Conservation (phyloP, 2,797 vertebrate species). For the Galaxias olidus region DNA sequence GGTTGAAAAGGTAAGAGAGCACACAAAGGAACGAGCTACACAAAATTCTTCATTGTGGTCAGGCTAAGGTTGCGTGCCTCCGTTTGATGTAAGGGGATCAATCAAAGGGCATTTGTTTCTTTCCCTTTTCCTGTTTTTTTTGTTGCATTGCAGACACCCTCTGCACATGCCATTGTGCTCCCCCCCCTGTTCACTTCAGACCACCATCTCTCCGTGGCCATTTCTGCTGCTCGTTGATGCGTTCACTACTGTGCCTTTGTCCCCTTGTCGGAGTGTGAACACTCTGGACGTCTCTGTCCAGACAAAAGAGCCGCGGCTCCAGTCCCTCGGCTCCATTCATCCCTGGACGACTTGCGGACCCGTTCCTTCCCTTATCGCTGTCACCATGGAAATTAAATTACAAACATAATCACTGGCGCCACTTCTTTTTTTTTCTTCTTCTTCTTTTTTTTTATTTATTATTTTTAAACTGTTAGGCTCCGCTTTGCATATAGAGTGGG, state of each 20-base stretch:
- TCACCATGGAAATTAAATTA: conserved; percentile 83
- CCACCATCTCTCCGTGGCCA: too few species aligned
- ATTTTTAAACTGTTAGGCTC: conserved; percentile 65
- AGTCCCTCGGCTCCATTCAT: conserved; percentile 66
- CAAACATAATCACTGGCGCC: conserved; percentile 78
- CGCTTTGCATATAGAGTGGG: conserved; percentile 81
- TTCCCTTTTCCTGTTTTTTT: too few species aligned
- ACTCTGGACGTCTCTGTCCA: conserved; percentile 57
- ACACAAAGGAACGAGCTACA: conserved; percentile 9
- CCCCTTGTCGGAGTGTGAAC: conserved; percentile 44
- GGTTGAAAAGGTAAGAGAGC: conserved; percentile 22
- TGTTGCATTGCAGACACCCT: conserved; percentile 7
- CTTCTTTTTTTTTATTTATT: too few species aligned
- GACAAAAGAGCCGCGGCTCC: conserved; percentile 65
- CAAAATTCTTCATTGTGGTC: conserved; percentile 39
- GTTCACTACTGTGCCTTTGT: conserved; percentile 27
- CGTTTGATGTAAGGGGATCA: conserved; percentile 16
- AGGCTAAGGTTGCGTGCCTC: conserved; percentile 29
- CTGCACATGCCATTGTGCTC: not conserved
- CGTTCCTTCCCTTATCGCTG: conserved; percentile 72
- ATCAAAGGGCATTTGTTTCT: too few species aligned
- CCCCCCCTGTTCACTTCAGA: too few species aligned
- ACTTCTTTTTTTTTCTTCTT: conserved; percentile 63
- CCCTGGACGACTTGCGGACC: conserved; percentile 58
- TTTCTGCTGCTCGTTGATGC: not conserved